Base-by-base conservation (phyloP, 1,140 invertebrate species). In the Drosophila quadrilineata region DNA sequence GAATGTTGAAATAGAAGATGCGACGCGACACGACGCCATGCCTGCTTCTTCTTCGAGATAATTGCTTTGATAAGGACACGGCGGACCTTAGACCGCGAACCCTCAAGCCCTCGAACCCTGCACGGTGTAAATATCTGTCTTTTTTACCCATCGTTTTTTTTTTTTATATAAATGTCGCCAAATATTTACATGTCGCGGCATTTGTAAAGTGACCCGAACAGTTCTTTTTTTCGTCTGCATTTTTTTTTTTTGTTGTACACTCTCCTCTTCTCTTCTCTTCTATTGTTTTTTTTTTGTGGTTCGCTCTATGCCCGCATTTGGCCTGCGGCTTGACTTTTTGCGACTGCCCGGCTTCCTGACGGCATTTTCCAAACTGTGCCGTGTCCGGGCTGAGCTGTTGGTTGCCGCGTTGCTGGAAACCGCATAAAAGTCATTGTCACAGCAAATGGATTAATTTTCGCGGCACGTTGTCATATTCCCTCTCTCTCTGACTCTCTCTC, bases 401-500 rank as follows among this genome's bases (percentile, higher is more conserved):
- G 52, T 54, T 38, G 69, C 26, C 68, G 77, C 68, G 63, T 72
- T 76, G 69, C 59, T 85, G 79, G 66, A 79, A 85, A 85, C 79
- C 79, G 79, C 80, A 85, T 85, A 85, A 85, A 84, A 85, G 74
- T 85, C 79, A 85, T 85, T 86, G 79, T 85, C 79, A 85, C 79
- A 85, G 75, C 80, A 85, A 85, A 85, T 85, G 79, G 80, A 85
- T 85, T 85, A 85, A 85, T 85, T 85, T 85, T 86, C 80, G 71
- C 74, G 80, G 80, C 79, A 85, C 71, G 67, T 76, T 85, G 79
- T 74, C 79, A 85, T 85, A 71, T 68, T 65, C 49, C n/a, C 54
- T 46, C 38, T 65, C 54, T 63, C 53, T 62, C 57, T 58, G 17
- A 6, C 26, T 6, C 22, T 19, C 29, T 4, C 54, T 8, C 46